Conservation (phyloP, 2,797 vertebrate genomes). For the Acanthurus leucopareius region DNA sequence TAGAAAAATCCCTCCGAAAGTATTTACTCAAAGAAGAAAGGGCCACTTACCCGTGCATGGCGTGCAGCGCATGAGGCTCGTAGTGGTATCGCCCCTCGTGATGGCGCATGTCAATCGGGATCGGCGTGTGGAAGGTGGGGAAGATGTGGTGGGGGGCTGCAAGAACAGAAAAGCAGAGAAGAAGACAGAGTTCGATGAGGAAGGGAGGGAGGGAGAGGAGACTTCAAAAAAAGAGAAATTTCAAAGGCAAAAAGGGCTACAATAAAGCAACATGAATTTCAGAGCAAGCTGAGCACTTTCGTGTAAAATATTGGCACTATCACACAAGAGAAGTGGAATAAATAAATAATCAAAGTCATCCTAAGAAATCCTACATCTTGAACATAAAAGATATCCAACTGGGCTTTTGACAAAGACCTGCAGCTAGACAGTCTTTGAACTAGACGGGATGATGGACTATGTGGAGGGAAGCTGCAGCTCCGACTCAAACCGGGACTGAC, state of each 20-base stretch:
- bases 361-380: constrained; percentile 92
- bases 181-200: constrained; percentile 37
- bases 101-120: constrained; percentile 94
- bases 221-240: constrained; percentile 72
- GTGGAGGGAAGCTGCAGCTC: constrained; percentile 80
- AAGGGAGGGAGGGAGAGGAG: constrained; percentile 26
- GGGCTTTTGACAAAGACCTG: constrained; percentile 95
- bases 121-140: constrained; percentile 94
- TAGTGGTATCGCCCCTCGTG: constrained; percentile 97
- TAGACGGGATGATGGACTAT: constrained; percentile 88
- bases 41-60: constrained; percentile 92
- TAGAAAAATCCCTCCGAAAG: background rate
- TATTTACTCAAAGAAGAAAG: background rate
- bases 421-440: constrained; percentile 93
- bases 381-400: constrained; percentile 95
- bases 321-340: constrained; percentile 92
- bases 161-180: constrained; percentile 44
- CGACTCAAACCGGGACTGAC: constrained; percentile 87
- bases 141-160: constrained; percentile 93
- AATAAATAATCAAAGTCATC: constrained; percentile 98
- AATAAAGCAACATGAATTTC: constrained; percentile 89
- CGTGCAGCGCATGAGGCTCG: constrained; percentile 92
- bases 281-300: constrained; percentile 85
- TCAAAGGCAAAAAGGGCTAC: constrained; percentile 84
- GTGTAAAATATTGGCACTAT: constrained; percentile 88